A percentile compares a stretch with the other conserved stretches of the same genome.
Conservation (phyloP, 2,797 vertebrate species). For the Lemur catta region DNA sequence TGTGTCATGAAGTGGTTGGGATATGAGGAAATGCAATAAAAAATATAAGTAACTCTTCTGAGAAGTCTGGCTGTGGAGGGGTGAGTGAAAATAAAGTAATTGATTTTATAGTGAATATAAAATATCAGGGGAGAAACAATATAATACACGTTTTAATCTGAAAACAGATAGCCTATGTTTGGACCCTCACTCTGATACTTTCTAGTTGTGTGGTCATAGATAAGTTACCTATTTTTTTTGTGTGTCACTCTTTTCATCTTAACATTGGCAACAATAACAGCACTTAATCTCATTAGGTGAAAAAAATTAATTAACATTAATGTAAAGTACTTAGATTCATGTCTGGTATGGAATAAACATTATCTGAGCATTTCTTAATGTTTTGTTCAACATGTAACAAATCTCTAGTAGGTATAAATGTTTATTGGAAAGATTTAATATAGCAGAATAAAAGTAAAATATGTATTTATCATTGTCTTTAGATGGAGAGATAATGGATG, state of each 20-base stretch:
- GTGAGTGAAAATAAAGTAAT: neutral
- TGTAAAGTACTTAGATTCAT: neutral
- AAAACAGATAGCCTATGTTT: neutral
- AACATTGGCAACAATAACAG: neutral
- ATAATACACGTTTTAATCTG: neutral
- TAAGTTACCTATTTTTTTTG: neutral
- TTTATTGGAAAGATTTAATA: neutral
- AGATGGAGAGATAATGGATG: neutral
- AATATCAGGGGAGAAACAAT: neutral
- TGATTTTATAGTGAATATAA: neutral
- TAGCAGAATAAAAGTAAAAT: neutral
- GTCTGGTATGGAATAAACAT: neutral
- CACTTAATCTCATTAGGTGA: neutral
- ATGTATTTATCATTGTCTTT: neutral
- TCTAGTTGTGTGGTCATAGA: neutral
- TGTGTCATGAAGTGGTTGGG: neutral
- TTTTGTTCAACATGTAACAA: neutral
- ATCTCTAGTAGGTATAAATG: neutral
- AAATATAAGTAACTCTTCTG: conserved; percentile 2
- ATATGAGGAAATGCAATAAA: neutral
- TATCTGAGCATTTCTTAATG: neutral
- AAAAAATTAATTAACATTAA: neutral
- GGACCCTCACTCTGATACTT: neutral
- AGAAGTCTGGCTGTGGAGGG: neutral
- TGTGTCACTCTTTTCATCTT: neutral